Base-by-base conservation (phyloP, 2,113 vertebrate genomes). In the Tretioscincus oriximinensis region DNA sequence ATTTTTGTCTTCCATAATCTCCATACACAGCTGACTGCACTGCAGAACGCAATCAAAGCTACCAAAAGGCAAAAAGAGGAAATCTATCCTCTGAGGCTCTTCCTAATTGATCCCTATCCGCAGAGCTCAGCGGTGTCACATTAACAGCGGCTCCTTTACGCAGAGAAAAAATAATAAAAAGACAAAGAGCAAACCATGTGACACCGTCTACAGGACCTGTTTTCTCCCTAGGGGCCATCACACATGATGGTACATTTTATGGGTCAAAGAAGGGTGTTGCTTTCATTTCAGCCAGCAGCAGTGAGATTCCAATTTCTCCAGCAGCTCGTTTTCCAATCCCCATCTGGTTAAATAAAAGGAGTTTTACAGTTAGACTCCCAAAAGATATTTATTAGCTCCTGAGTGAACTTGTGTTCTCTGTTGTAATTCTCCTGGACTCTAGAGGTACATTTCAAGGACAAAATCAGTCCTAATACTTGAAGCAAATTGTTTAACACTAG, bases 41-140 rank as follows among this genome's bases (percentile, higher is more conserved):
- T 31, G 14, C 51, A 89, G 84, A 84, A 72, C 85, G 86, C 49
- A 89, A 86, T 88, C 87, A 87, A 84, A 92, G 88, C 84, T 67
- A 79, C 14, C 82, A 89, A 79, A 83, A 89, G 86, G 71, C 16
- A 4, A 81, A 31, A 24, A 66, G 82, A 81, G 85, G 84, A 91
- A 82, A 84, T 76, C 72, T 85, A 91, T 90, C 91, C 90, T 91
- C 86, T 4, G 90, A 94, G 93, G 73, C 74, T 41, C 66, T 77
- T 84, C n/a, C 89, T 93, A 93, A 95, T 87, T 89, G 85, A 91
- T 91, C 89, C 87, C 93, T 90, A 92, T 86, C 88, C 91, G 80
- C 89, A 90, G 87, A 94, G 90, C 94, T 94, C 92, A 88, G 85
- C 91, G 84, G 90, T 60, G 90, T 87, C 89, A 90, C 91, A 88